phyloP scores from a whole-genome alignment of 2,888 invertebrate species.

The Nephrotoma appendiculata region DNA sequence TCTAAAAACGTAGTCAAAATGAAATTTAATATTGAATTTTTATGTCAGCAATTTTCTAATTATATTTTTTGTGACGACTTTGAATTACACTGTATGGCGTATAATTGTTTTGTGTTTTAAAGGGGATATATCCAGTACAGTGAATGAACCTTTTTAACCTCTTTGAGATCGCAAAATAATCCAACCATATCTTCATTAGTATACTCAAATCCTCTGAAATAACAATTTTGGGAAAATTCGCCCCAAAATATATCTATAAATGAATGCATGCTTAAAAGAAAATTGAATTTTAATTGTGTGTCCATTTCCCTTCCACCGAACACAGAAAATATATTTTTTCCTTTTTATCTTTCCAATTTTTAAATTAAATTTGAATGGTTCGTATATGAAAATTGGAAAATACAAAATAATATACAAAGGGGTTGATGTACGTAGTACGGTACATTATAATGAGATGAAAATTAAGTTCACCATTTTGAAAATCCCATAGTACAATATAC shows the following conservation, averaged over 20 bases:
- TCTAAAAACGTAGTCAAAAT: background rate
- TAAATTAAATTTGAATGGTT: background rate
- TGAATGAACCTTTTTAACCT: background rate
- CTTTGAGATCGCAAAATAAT: background rate
- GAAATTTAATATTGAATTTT: background rate
- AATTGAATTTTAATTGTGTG: background rate
- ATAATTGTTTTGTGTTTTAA: background rate
- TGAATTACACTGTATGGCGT: background rate
- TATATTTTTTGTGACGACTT: background rate
- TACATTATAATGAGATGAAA: background rate
- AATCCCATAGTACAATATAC: background rate
- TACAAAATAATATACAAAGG: background rate
- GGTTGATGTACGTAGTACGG: background rate
- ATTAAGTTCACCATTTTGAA: background rate
- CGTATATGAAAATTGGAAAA: background rate
- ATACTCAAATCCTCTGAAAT: background rate
- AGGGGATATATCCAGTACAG: background rate
- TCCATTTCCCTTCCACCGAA: background rate
- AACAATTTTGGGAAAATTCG: background rate
- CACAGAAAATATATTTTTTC: background rate
- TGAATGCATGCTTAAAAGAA: background rate
- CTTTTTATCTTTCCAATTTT: background rate
- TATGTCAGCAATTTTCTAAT: background rate
- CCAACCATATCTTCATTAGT: background rate
- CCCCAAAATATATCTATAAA: background rate